A percentile compares a stretch with the other conserved stretches of the same genome.
Conservation (phyloP, 2,797 vertebrate genomes). For the Bothrops alternatus region DNA sequence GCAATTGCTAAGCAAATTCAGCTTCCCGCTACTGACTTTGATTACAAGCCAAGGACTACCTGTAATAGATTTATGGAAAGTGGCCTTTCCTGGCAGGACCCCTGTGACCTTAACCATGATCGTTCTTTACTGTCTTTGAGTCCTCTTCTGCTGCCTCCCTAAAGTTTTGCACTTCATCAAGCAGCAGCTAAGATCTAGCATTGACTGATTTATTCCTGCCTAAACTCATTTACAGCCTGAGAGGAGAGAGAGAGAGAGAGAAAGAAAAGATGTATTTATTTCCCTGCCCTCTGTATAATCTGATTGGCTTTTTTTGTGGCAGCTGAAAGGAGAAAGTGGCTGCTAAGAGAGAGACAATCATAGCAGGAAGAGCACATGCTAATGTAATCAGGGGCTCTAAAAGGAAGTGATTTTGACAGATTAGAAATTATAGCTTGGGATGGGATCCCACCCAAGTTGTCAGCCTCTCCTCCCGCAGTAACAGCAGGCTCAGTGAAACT, state of each 20-base stretch:
- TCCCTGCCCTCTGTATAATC: slow-evolving; percentile 62
- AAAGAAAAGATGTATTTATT: slow-evolving; percentile 61
- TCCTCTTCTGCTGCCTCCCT: slow-evolving; percentile 40
- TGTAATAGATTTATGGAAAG: not conserved
- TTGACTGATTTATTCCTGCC: slow-evolving; percentile 45
- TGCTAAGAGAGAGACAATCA: slow-evolving; percentile 64
- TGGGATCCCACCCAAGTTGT: slow-evolving; percentile 67
- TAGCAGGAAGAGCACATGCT: slow-evolving; percentile 63
- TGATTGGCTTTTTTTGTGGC: slow-evolving; percentile 66
- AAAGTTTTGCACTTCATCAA: slow-evolving; percentile 39
- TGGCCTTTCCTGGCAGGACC: not conserved
- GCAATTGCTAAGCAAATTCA: not conserved
- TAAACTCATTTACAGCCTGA: slow-evolving; percentile 59
- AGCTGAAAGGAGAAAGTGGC: slow-evolving; percentile 60
- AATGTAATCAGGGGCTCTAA: slow-evolving; percentile 71
- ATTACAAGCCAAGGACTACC: not conserved
- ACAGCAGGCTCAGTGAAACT: slow-evolving; percentile 69
- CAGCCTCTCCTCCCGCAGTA: slow-evolving; percentile 63
- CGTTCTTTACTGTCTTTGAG: slow-evolving; percentile 24
- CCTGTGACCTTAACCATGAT: not conserved
- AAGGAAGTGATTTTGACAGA: slow-evolving; percentile 72
- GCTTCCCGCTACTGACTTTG: not conserved
- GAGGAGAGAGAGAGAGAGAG: not conserved
- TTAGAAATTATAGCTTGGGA: slow-evolving; percentile 70
- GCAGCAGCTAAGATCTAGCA: slow-evolving; percentile 41